phyloP scores from a whole-genome alignment of 2,797 vertebrate genomes.

The Acipenser oxyrinchus region DNA sequence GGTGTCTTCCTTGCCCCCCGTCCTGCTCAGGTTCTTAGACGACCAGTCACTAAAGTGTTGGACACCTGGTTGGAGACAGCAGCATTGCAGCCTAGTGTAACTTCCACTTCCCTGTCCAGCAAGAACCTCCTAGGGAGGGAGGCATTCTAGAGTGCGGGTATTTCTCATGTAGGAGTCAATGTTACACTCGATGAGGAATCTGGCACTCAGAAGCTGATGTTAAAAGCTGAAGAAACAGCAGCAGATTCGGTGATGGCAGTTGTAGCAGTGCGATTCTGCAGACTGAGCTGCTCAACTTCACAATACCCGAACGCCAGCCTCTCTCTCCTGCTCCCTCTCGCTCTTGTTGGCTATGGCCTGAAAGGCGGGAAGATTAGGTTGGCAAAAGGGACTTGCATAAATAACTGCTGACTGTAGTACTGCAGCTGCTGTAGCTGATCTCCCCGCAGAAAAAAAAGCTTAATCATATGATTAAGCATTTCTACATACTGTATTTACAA shows the following conservation, averaged over 20 bases:
- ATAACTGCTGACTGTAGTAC: slow-evolving; percentile 59
- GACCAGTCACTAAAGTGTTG: too few relatives aligned
- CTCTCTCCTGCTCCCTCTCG: slow-evolving; percentile 5
- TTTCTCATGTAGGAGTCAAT: too few relatives aligned
- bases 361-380: slow-evolving; percentile 64
- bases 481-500: too few relatives aligned
- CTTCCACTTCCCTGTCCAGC: too few relatives aligned
- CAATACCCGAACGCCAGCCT: slow-evolving; percentile 30
- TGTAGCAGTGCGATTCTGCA: slow-evolving; percentile 9
- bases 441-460: too few relatives aligned
- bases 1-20: slow-evolving; percentile 24
- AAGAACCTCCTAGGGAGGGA: too few relatives aligned
- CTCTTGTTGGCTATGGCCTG: slow-evolving; percentile 45
- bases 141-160: too few relatives aligned
- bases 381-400: slow-evolving; percentile 61
- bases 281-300: slow-evolving; percentile 14
- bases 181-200: too few relatives aligned
- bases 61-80: too few relatives aligned
- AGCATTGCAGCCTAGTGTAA: too few relatives aligned
- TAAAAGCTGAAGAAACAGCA: slow-evolving; percentile 17
- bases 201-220: slow-evolving; percentile 9
- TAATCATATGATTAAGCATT: too few relatives aligned
- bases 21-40: slow-evolving; percentile 10
- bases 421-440: slow-evolving; percentile 31
- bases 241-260: slow-evolving; percentile 15